Evolutionary conservation across 2,113 vertebrate genomes (phyloP).

Genomic region (Centropus bengalensis): DNA sequence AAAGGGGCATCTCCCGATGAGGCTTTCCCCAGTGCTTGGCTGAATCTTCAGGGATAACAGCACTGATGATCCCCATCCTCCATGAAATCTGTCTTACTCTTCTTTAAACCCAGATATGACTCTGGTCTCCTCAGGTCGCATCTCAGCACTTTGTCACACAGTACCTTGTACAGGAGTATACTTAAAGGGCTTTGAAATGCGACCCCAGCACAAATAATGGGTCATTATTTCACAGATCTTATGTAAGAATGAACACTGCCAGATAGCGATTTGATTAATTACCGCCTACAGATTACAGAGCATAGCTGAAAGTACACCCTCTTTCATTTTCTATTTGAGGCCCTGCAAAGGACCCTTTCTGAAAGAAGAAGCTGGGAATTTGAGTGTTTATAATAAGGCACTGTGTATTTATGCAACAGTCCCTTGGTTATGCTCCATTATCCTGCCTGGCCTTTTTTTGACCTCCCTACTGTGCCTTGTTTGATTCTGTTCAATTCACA

Average conservation of each 20-base stretch:
- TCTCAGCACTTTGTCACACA: not conserved
- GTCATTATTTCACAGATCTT: slow-evolving; percentile 17
- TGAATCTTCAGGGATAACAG: not conserved
- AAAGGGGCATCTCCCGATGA: fast-evolving
- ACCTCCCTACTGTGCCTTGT: slow-evolving; percentile 30
- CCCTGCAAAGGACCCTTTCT: not conserved
- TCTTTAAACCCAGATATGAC: not conserved
- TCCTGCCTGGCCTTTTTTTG: slow-evolving; percentile 43
- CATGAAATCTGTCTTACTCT: not conserved
- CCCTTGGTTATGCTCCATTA: not conserved
- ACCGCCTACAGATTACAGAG: not conserved
- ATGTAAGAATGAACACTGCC: not conserved
- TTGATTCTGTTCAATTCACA: slow-evolving; percentile 6
- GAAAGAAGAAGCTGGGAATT: not conserved
- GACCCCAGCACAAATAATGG: not conserved
- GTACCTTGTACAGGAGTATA: not conserved
- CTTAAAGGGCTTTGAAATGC: not conserved
- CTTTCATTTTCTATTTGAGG: slow-evolving; percentile 20
- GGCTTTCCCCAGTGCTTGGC: not conserved
- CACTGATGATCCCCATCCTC: not conserved
- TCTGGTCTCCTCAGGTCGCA: not conserved
- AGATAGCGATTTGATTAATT: slow-evolving; percentile 14
- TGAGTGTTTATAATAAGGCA: not conserved
- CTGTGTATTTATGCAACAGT: not conserved
- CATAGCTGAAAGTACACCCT: not conserved